These are phyloP conservation scores for Datnioides undecimradiatus DNA, from an alignment of 2,113 vertebrate species.

Conservation along the genomic window DNA sequence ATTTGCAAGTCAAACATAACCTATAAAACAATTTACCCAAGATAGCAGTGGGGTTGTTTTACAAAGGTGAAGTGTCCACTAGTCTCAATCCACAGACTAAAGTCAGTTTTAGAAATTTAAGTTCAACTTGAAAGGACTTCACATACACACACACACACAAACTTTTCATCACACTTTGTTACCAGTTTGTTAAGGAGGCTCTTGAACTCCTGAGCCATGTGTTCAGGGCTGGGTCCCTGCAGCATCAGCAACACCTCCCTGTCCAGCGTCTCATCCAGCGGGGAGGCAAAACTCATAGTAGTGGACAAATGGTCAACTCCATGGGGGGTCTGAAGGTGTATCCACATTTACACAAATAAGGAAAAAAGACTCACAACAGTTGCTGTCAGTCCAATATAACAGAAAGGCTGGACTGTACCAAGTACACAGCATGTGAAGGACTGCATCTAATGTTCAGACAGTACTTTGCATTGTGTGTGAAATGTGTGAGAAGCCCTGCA, in stretches of 20 bases:
- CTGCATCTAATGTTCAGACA: not conserved
- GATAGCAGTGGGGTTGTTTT: not conserved
- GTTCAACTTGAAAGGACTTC: not conserved
- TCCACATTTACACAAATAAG: not conserved
- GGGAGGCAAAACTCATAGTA: constrained; percentile 43
- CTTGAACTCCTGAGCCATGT: constrained; percentile 82
- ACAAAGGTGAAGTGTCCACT: not conserved
- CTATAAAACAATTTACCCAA: not conserved
- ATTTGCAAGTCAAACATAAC: not conserved
- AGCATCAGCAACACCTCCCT: constrained; percentile 87
- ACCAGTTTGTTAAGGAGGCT: constrained; percentile 83
- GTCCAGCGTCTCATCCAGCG: constrained; percentile 85
- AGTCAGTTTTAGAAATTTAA: not conserved
- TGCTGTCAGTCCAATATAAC: not conserved
- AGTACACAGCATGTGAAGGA: not conserved
- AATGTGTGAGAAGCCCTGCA: not conserved
- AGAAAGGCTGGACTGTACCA: not conserved
- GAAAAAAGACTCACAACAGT: not conserved
- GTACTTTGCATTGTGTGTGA: not conserved
- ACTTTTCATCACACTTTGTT: constrained; percentile 24
- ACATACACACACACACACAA: too few species aligned
- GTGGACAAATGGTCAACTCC: constrained; percentile 65
- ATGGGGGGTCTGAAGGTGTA: constrained; percentile 32
- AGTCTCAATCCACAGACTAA: not conserved
- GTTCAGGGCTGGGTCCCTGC: constrained; percentile 84